Evolutionary conservation across 2,113 vertebrate species (phyloP).

Genomic region (Loxodonta africana): DNA sequence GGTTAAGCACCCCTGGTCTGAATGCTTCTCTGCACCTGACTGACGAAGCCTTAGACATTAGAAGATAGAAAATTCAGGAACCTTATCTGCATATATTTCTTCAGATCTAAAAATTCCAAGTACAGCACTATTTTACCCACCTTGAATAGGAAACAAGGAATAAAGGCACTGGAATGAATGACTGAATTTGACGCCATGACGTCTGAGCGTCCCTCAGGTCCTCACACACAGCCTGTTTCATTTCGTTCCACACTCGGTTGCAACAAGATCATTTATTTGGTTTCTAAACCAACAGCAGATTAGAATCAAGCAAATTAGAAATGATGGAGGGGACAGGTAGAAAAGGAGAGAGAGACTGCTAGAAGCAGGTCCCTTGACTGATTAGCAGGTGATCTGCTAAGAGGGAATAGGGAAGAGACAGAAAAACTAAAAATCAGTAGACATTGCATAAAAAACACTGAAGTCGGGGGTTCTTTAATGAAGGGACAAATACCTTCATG

Average conservation of each 20-base stretch:
- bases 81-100: neutral
- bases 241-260: neutral
- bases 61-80: neutral
- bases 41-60: neutral
- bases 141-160: neutral
- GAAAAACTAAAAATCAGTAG: slow-evolving; percentile 1
- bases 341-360: neutral
- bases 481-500: neutral
- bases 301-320: slow-evolving; percentile 9
- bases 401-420: neutral
- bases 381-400: neutral
- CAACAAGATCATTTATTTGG: slow-evolving; percentile 36
- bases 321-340: neutral
- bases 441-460: neutral
- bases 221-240: neutral
- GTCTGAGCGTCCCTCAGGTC: neutral
- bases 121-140: neutral
- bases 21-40: neutral
- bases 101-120: neutral
- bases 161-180: neutral
- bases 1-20: neutral
- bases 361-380: neutral
- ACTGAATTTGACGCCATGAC: neutral
- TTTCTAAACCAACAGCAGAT: slow-evolving; percentile 18
- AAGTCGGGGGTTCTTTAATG: neutral